Percentiles rank a stretch among this genome's conserved stretches.
phyloP scores from a whole-genome alignment of 2,113 vertebrate genomes.

The Macaca nemestrina region DNA sequence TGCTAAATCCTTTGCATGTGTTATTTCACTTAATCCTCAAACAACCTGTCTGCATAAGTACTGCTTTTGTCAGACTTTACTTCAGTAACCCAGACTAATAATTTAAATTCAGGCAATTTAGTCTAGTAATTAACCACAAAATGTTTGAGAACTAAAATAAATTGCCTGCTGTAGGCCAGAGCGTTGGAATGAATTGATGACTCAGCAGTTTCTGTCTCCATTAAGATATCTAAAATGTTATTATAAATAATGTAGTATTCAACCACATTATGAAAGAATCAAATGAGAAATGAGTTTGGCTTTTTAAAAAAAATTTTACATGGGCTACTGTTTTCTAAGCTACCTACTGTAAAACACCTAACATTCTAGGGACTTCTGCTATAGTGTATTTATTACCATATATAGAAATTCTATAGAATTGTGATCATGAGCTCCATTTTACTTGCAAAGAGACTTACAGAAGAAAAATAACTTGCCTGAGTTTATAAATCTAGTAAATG shows the following conservation, averaged over 20 bases:
- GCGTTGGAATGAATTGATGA: neutral
- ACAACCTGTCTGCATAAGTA: neutral
- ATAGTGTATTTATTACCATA: neutral
- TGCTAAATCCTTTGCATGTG: neutral
- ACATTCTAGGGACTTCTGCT: neutral
- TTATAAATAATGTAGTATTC: neutral
- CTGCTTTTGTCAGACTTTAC: neutral
- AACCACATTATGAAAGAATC: neutral
- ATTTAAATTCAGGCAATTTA: slow-evolving; percentile 5
- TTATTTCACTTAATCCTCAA: neutral
- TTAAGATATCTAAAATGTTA: neutral
- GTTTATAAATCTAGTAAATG: neutral
- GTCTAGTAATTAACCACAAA: neutral
- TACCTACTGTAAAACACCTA: neutral
- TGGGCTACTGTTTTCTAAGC: neutral
- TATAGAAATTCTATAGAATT: neutral
- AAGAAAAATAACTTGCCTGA: neutral
- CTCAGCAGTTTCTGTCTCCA: neutral
- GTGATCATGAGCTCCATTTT: neutral
- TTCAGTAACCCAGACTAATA: neutral
- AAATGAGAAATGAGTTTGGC: neutral
- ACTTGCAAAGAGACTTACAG: neutral
- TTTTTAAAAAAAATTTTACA: neutral
- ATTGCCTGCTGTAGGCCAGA: neutral
- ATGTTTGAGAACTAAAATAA: neutral